Evolutionary conservation across 2,888 invertebrate species (phyloP).

Genomic region (Volucella inanis): DNA sequence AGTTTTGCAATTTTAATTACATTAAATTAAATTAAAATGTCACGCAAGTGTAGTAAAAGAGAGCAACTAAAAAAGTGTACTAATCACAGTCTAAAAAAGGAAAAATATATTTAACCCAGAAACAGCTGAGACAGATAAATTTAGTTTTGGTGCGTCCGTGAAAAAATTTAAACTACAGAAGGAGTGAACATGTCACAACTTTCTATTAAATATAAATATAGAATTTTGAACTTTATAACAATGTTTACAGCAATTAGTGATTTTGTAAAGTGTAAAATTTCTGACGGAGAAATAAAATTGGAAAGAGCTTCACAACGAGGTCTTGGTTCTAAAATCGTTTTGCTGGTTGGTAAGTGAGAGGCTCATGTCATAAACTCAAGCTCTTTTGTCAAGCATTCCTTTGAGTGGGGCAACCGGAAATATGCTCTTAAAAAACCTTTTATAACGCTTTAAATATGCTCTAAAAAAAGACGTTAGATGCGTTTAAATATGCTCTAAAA

Average conservation of each 20-base stretch:
- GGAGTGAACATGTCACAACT: constrained; percentile 4
- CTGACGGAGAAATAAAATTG: constrained; percentile 73
- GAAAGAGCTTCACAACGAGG: constrained; percentile 73
- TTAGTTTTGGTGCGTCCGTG: constrained; percentile 2
- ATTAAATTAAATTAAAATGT: no score
- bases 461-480: no score
- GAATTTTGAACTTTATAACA: constrained; percentile 56
- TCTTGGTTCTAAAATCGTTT: constrained; percentile 77
- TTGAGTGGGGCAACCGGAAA: no score
- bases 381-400: constrained; percentile 26
- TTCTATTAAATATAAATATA: constrained; percentile 41
- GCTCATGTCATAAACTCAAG: constrained; percentile 71
- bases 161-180: constrained; percentile 20
- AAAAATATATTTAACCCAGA: constrained; percentile 33
- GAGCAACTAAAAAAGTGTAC: no score
- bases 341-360: constrained; percentile 75
- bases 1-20: no score
- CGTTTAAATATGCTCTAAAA: no score
- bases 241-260: constrained; percentile 67
- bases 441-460: no score
- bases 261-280: constrained; percentile 57
- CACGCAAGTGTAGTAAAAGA: no score
- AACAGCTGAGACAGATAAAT: constrained; percentile 5
- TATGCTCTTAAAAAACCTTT: no score
- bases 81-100: no score